phyloP scores from a whole-genome alignment of 2,797 vertebrate species.

The Enoplosus armatus region DNA sequence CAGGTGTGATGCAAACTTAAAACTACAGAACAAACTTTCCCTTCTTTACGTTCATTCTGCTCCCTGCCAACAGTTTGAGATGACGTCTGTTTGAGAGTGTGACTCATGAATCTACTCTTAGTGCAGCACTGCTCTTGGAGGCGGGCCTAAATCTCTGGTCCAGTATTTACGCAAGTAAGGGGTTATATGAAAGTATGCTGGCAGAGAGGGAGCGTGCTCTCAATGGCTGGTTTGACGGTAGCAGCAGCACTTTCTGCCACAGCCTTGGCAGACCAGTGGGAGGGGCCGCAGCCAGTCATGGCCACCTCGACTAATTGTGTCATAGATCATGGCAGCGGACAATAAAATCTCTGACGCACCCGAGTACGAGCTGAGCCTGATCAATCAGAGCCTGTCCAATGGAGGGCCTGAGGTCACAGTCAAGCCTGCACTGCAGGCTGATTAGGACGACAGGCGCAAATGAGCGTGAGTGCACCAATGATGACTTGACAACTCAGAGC shows the following conservation, averaged over 20 bases:
- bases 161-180: slow-evolving; percentile 82
- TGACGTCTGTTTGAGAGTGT: slow-evolving; percentile 83
- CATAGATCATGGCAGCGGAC: slow-evolving; percentile 72
- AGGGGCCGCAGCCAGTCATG: slow-evolving; percentile 62
- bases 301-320: slow-evolving; percentile 73
- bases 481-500: slow-evolving; percentile 39
- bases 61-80: slow-evolving; percentile 74
- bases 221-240: slow-evolving; percentile 59
- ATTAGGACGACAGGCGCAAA: slow-evolving; percentile 55
- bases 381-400: slow-evolving; percentile 65
- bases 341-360: slow-evolving; percentile 71
- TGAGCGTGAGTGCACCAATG: slow-evolving; percentile 45
- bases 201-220: slow-evolving; percentile 61
- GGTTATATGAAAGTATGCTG: slow-evolving; percentile 79
- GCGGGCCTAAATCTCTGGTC: slow-evolving; percentile 71
- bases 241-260: slow-evolving; percentile 63
- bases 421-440: slow-evolving; percentile 40
- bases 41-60: slow-evolving; percentile 76
- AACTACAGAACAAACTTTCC: slow-evolving; percentile 78
- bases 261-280: slow-evolving; percentile 67
- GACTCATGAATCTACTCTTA: slow-evolving; percentile 84
- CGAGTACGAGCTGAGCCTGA: slow-evolving; percentile 54
- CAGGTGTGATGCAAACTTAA: slow-evolving; percentile 75
- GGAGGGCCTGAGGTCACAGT: slow-evolving; percentile 64
- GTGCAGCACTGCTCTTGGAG: slow-evolving; percentile 78